Evolutionary conservation across 2,888 invertebrate genomes (phyloP).

Genomic region (Coenonympha arcania): DNA sequence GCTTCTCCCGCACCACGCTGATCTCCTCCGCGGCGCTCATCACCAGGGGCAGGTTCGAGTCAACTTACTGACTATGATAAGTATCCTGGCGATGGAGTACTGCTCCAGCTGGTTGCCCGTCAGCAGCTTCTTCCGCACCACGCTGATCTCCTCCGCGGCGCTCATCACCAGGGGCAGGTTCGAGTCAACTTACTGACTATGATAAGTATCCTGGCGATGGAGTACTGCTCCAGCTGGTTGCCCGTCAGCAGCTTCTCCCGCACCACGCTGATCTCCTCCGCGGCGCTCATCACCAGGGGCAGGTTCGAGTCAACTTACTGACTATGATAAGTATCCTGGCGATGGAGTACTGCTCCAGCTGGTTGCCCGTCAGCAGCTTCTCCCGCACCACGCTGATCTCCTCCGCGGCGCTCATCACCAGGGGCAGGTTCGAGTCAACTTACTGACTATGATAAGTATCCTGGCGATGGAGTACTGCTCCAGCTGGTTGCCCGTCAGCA

Average conservation of each 20-base stretch:
- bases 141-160: slow-evolving; percentile 56
- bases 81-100: slow-evolving; percentile 61
- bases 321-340: slow-evolving; percentile 66
- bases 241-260: slow-evolving; percentile 58
- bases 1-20: slow-evolving; percentile 50
- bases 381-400: slow-evolving; percentile 57
- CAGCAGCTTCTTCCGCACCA: slow-evolving; percentile 55
- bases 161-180: slow-evolving; percentile 57
- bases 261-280: slow-evolving; percentile 55
- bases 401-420: slow-evolving; percentile 58
- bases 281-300: slow-evolving; percentile 58
- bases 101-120: slow-evolving; percentile 59
- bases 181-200: slow-evolving; percentile 64
- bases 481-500: slow-evolving; percentile 54
- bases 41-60: slow-evolving; percentile 54
- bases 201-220: slow-evolving; percentile 62
- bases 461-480: slow-evolving; percentile 65
- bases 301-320: slow-evolving; percentile 56
- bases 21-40: slow-evolving; percentile 62
- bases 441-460: slow-evolving; percentile 64
- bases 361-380: slow-evolving; percentile 53
- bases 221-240: slow-evolving; percentile 59
- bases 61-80: slow-evolving; percentile 68
- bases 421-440: slow-evolving; percentile 55
- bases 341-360: slow-evolving; percentile 61